These are phyloP conservation scores for Eulacestoma nigropectus DNA, from an alignment of 2,113 vertebrate genomes.

Conservation along the genomic window DNA sequence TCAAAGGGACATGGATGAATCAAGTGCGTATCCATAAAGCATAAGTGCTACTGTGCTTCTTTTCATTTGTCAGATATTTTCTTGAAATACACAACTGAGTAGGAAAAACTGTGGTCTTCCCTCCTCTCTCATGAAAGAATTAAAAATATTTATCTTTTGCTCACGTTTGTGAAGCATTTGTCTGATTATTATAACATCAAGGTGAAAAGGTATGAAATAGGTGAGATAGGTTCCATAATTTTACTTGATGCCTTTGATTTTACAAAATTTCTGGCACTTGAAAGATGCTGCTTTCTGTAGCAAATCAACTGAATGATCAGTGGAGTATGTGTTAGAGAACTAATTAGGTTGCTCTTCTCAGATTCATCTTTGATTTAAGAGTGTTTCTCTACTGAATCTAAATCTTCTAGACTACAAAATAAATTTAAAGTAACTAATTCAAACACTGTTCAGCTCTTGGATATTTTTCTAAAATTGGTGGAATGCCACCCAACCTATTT, in stretches of 20 bases:
- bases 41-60: background rate
- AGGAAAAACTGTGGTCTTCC: background rate
- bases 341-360: background rate
- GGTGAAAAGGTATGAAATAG: background rate
- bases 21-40: background rate
- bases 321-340: background rate
- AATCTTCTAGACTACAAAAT: background rate
- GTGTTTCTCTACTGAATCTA: background rate
- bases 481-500: background rate
- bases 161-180: background rate
- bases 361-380: background rate
- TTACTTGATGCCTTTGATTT: background rate
- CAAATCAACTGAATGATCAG: background rate
- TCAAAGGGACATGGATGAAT: background rate
- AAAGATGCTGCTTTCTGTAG: background rate
- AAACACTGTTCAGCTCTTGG: background rate
- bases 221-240: background rate
- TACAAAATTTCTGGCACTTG: background rate
- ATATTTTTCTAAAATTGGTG: background rate
- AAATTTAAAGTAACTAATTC: background rate
- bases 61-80: background rate
- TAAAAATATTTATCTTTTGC: background rate
- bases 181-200: background rate
- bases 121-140: background rate
- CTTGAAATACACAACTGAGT: background rate